phyloP scores from a whole-genome alignment of 2,113 vertebrate species.

The Sigmodon hispidus region DNA sequence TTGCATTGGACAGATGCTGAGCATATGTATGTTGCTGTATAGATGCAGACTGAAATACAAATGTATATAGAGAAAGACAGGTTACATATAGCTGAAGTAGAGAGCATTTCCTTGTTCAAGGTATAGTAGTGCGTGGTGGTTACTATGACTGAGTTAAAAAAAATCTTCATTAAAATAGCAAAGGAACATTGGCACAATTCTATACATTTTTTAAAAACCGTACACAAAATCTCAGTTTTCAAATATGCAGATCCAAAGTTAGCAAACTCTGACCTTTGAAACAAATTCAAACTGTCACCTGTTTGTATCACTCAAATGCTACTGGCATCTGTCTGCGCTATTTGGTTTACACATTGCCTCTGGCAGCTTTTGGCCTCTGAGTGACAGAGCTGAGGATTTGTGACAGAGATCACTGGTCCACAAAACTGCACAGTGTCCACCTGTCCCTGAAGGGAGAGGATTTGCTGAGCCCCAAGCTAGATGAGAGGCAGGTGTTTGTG shows the following conservation, averaged over 20 bases:
- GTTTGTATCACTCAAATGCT: not conserved
- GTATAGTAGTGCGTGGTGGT: not conserved
- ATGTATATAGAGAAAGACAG: not conserved
- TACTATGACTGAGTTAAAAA: not conserved
- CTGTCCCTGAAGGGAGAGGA: not conserved
- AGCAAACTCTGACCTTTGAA: not conserved
- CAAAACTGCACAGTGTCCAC: not conserved
- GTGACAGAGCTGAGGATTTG: not conserved
- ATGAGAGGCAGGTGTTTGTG: not conserved
- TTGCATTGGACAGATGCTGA: not conserved
- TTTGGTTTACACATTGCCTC: not conserved
- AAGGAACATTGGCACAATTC: not conserved
- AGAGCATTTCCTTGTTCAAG: not conserved
- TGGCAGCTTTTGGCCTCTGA: not conserved
- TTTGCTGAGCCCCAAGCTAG: not conserved
- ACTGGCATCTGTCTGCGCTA: not conserved
- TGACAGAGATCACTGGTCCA: not conserved
- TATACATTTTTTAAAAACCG: not conserved
- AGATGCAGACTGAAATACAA: not conserved
- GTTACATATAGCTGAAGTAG: fast-evolving
- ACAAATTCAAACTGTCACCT: not conserved
- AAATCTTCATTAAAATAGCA: not conserved
- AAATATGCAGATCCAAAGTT: not conserved
- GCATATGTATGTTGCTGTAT: fast-evolving
- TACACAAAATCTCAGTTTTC: not conserved